Conservation (phyloP, 92 coral and sea anemone species). For the Palythoa grandiflora region DNA sequence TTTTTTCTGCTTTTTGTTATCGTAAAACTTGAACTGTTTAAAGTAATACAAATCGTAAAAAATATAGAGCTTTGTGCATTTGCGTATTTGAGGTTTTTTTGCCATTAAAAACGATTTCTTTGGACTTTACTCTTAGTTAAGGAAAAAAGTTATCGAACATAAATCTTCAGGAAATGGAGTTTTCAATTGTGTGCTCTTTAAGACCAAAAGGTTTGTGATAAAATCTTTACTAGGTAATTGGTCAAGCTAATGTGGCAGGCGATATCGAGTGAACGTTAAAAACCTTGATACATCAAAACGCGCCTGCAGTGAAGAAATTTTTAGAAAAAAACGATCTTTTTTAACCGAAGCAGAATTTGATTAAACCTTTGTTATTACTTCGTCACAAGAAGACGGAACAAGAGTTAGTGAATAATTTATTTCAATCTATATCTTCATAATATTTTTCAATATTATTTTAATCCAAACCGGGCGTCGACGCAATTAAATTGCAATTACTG, state of each 20-base stretch:
- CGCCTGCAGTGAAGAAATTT: background rate
- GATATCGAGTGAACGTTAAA: background rate
- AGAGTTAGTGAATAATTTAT: background rate
- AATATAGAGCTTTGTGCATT: background rate
- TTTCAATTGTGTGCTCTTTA: background rate
- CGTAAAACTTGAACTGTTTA: too few species aligned
- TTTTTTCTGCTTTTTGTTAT: background rate
- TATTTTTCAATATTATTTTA: background rate
- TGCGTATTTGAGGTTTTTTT: background rate
- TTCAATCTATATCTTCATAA: background rate
- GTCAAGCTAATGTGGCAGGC: too few species aligned
- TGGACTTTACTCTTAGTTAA: background rate
- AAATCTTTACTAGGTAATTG: background rate
- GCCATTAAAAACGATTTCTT: background rate
- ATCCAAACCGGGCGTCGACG: background rate
- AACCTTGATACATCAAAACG: background rate
- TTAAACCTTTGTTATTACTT: background rate
- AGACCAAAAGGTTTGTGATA: background rate
- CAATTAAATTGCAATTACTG: slow-evolving; percentile 14
- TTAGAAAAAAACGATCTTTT: background rate
- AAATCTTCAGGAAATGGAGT: slow-evolving; percentile 4
- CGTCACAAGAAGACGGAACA: background rate
- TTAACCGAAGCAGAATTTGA: background rate
- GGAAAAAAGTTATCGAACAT: background rate
- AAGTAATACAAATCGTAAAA: too few species aligned